Percentiles rank a stretch among this genome's conserved stretches.
These are phyloP conservation scores for Cotesia typhae DNA, from an alignment of 1,140 invertebrate genomes.

Conservation along the genomic window DNA sequence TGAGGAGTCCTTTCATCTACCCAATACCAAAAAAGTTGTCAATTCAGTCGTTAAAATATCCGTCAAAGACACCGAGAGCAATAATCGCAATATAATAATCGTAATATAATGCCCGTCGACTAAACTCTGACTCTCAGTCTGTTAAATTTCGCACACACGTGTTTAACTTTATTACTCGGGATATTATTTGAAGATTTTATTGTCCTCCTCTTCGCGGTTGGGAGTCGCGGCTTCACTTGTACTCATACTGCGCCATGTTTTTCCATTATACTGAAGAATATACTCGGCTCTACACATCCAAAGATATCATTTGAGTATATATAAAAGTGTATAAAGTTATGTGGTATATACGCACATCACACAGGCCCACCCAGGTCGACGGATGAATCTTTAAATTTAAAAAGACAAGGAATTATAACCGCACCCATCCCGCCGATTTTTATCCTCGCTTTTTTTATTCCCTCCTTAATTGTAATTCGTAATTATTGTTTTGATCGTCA, in stretches of 20 bases:
- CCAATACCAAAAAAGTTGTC: no score
- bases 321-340: no score
- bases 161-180: slow-evolving; percentile 44
- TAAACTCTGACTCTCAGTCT: background rate
- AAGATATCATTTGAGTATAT: no score
- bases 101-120: background rate
- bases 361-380: background rate
- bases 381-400: no score
- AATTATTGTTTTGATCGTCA: no score
- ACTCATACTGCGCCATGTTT: background rate
- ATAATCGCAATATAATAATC: background rate
- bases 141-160: slow-evolving; percentile 10
- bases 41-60: background rate
- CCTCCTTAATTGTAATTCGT: no score
- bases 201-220: slow-evolving; percentile 39
- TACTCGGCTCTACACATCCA: no score
- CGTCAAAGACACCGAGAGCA: background rate
- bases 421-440: no score
- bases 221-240: background rate
- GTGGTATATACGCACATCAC: no score
- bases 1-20: no score
- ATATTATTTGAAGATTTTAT: slow-evolving; percentile 59
- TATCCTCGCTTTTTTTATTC: no score
- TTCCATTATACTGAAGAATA: slow-evolving; percentile 3
- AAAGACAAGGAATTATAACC: no score